Evolutionary conservation across 2,888 invertebrate species (phyloP).

Genomic region (Macaria liturata): DNA sequence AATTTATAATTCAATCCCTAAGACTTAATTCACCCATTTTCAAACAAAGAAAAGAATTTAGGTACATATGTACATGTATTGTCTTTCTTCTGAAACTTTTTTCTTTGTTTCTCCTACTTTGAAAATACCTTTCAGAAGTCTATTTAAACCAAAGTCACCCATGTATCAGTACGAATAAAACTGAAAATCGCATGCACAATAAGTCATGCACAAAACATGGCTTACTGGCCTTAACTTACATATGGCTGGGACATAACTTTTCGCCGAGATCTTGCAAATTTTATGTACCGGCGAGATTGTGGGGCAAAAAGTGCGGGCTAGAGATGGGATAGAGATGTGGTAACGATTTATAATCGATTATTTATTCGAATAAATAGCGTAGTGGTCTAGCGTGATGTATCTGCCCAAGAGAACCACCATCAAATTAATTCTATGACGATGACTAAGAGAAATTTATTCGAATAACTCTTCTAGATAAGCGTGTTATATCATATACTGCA

Average conservation of each 20-base stretch:
- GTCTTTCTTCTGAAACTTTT: no score
- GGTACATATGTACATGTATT: no score
- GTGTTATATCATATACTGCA: no score
- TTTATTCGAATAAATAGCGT: not conserved
- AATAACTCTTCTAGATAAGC: no score
- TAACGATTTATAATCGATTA: not conserved
- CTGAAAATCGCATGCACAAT: not conserved
- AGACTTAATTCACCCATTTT: no score
- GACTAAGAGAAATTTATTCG: no score
- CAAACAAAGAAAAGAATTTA: no score
- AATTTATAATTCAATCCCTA: no score
- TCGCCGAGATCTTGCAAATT: slow-evolving; percentile 53
- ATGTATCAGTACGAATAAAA: not conserved
- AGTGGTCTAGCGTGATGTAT: not conserved
- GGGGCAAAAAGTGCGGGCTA: slow-evolving; percentile 18
- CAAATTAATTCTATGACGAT: no score
- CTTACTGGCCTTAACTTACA: slow-evolving; percentile 16
- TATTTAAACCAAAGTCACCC: not conserved
- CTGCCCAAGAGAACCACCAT: no score
- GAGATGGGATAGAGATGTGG: slow-evolving; percentile 1
- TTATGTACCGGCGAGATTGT: slow-evolving; percentile 49
- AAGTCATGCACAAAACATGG: slow-evolving; percentile 8
- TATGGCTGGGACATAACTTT: slow-evolving; percentile 44
- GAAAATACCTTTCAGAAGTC: not conserved
- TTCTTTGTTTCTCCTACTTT: not conserved